phyloP scores from a whole-genome alignment of 2,113 vertebrate species.

The Triplophysa siluroides region DNA sequence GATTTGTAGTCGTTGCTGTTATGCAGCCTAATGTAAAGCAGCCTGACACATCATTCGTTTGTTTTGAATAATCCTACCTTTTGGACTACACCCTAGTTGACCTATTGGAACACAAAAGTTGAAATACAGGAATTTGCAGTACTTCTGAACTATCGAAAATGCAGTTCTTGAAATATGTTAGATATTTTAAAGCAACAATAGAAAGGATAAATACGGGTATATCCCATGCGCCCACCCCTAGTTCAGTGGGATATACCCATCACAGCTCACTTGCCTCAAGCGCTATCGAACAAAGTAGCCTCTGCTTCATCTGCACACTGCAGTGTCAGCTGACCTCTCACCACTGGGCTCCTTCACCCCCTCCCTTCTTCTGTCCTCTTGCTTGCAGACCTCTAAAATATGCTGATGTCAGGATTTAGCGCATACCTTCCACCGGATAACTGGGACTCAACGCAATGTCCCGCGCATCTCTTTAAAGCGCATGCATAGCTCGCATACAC shows the following conservation, averaged over 20 bases:
- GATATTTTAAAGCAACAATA: too few relatives aligned
- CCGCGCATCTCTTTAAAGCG: neutral
- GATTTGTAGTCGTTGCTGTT: too few relatives aligned
- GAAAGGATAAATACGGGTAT: too few relatives aligned
- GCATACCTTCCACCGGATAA: conserved; percentile 33
- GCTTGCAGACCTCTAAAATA: conserved; percentile 42
- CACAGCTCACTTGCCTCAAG: neutral
- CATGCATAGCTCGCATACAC: neutral
- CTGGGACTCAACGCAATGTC: conserved; percentile 36
- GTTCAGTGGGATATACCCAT: neutral
- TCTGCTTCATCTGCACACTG: conserved; percentile 39
- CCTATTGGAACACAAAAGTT: too few relatives aligned
- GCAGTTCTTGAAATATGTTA: too few relatives aligned
- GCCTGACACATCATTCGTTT: too few relatives aligned
- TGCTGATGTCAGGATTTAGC: conserved; percentile 54
- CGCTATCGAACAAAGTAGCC: conserved; percentile 16
- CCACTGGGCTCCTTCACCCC: conserved; percentile 21
- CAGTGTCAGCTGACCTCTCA: conserved; percentile 48
- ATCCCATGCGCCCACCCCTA: too few relatives aligned
- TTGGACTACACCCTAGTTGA: too few relatives aligned
- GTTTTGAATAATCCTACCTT: too few relatives aligned
- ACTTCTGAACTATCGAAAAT: too few relatives aligned
- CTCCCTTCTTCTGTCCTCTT: conserved; percentile 3
- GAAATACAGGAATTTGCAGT: too few relatives aligned
- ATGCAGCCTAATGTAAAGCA: too few relatives aligned